Conservation (phyloP, 2,113 vertebrate species). For the Sclerurus mexicanus region DNA sequence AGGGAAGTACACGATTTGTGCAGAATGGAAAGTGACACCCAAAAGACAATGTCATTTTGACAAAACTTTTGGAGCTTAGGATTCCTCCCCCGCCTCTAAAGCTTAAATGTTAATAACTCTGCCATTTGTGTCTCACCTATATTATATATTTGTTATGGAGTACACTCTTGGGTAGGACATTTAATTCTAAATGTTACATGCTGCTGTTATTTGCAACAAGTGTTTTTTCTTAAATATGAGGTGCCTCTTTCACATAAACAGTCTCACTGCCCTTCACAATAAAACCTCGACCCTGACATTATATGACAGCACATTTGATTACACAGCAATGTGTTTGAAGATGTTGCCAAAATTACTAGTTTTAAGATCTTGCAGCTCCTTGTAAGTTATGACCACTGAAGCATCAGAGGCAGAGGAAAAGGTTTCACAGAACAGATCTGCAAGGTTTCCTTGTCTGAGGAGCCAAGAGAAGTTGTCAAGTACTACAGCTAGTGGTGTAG, state of each 20-base stretch:
- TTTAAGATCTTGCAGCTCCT: not conserved
- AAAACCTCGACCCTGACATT: not conserved
- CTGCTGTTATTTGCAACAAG: not conserved
- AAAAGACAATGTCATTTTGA: not conserved
- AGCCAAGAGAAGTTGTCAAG: not conserved
- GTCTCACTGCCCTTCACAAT: not conserved
- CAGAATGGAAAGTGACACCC: not conserved
- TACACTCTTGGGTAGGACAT: not conserved
- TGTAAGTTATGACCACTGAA: not conserved
- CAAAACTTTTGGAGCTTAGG: not conserved
- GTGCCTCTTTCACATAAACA: not conserved
- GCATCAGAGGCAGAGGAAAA: slow-evolving; percentile 12
- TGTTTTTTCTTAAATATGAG: not conserved
- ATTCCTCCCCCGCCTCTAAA: not conserved
- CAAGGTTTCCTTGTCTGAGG: not conserved
- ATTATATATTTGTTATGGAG: not conserved
- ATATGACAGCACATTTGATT: not conserved
- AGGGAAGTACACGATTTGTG: not conserved
- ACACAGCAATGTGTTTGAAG: not conserved
- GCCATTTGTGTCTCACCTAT: not conserved
- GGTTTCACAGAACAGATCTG: not conserved
- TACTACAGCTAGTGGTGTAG: not conserved
- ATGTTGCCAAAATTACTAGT: not conserved
- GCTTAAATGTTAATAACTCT: not conserved
- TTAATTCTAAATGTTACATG: not conserved